Evolutionary conservation across 2,797 vertebrate species (phyloP).

Genomic region (Sebastes iracundus): DNA sequence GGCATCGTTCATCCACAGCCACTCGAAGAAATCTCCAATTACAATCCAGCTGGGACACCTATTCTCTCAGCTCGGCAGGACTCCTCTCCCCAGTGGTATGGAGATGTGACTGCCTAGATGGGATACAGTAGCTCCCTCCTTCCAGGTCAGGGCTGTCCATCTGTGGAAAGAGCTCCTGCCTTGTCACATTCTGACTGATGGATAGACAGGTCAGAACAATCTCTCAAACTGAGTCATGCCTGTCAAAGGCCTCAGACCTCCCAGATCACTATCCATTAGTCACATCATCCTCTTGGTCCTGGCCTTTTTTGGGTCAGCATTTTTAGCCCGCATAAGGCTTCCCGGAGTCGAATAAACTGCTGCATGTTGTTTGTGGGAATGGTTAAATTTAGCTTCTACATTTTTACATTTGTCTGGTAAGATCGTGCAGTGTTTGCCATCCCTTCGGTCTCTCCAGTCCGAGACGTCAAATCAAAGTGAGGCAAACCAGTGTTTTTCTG

Average conservation of each 20-base stretch:
- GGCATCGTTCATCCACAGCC: conserved; percentile 55
- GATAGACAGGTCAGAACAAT: conserved; percentile 59
- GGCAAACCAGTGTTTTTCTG: conserved; percentile 35
- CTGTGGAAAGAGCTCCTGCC: conserved; percentile 32
- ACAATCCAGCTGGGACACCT: conserved; percentile 34
- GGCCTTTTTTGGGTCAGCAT: conserved; percentile 21
- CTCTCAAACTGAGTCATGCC: conserved; percentile 52
- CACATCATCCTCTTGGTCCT: conserved; percentile 47
- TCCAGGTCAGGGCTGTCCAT: conserved; percentile 46
- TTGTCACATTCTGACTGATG: conserved; percentile 56
- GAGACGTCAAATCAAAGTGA: conserved; percentile 25
- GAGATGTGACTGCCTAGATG: conserved; percentile 35
- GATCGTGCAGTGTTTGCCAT: not conserved
- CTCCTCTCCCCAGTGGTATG: conserved; percentile 11
- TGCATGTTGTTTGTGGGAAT: not conserved
- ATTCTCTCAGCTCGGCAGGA: conserved; percentile 18
- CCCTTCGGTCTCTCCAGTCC: not conserved
- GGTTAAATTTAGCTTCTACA: conserved; percentile 6
- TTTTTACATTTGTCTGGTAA: conserved; percentile 2
- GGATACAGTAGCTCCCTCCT: conserved; percentile 8
- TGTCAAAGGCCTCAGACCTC: conserved; percentile 57
- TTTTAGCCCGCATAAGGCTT: not conserved
- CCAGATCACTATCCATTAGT: conserved; percentile 60
- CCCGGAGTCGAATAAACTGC: not conserved
- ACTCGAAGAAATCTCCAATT: conserved; percentile 45